Evolutionary conservation across 1,140 invertebrate genomes (phyloP).

Genomic region (Drosophila funebris): DNA sequence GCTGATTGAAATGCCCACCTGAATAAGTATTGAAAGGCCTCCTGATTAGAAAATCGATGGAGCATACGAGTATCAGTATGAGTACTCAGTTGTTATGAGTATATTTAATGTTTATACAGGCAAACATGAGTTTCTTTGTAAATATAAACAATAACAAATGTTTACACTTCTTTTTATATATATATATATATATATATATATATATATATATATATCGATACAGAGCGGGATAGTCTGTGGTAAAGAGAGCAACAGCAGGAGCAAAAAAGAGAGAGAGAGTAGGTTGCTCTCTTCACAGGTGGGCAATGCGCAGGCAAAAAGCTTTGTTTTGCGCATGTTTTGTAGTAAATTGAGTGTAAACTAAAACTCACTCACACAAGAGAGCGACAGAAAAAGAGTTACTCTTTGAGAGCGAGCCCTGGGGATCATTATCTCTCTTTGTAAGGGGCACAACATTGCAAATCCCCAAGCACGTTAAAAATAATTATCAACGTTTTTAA

Average conservation of each 20-base stretch:
- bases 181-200: constrained; percentile 45
- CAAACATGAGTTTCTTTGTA: constrained; percentile 52
- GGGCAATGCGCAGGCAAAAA: constrained; percentile 51
- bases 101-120: constrained; percentile 24
- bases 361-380: constrained; percentile 9
- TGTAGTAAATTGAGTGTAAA: constrained; percentile 33
- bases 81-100: not conserved
- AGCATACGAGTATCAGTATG: too few species aligned
- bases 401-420: constrained; percentile 29
- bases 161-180: constrained; percentile 35
- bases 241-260: constrained; percentile 3
- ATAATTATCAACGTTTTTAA: constrained; percentile 77
- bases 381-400: not conserved
- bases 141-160: constrained; percentile 78
- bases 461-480: constrained; percentile 81
- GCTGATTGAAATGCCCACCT: not conserved
- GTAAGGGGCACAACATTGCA: constrained; percentile 50
- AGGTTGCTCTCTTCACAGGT: constrained; percentile 50
- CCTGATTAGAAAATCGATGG: not conserved
- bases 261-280: constrained; percentile 4
- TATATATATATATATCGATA: constrained; percentile 47
- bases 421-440: constrained; percentile 1
- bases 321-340: constrained; percentile 69
- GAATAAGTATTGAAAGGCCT: not conserved
- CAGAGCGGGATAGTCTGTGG: not conserved